These are phyloP conservation scores for Bucorvus abyssinicus DNA, from an alignment of 2,797 vertebrate genomes.

Conservation along the genomic window DNA sequence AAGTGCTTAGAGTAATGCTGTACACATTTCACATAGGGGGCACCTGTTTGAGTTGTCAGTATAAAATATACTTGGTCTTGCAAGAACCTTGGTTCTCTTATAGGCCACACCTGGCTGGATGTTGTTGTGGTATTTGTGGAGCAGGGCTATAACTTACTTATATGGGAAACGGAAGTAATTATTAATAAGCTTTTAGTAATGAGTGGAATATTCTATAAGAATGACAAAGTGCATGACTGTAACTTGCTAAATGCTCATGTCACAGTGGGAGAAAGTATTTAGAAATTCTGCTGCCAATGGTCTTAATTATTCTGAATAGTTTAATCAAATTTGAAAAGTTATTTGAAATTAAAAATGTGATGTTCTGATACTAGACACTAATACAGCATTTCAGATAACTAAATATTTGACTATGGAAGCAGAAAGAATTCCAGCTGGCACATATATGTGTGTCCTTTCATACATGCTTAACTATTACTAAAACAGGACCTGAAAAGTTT, in stretches of 20 bases:
- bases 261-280: background rate
- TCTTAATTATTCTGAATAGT: background rate
- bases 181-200: background rate
- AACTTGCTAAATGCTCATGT: background rate
- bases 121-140: background rate
- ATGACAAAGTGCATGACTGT: background rate
- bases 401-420: background rate
- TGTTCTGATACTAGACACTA: background rate
- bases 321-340: background rate
- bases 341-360: background rate
- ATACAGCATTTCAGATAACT: background rate
- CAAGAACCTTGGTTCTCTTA: background rate
- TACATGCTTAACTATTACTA: background rate
- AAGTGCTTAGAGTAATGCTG: background rate
- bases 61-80: background rate
- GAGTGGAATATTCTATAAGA: background rate
- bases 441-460: background rate
- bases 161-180: background rate
- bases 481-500: background rate
- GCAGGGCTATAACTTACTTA: background rate
- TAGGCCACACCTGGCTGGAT: background rate
- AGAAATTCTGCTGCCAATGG: background rate
- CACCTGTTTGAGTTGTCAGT: background rate
- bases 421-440: background rate
- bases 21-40: rapidly evolving